Evolutionary conservation across 2,888 invertebrate species (phyloP), one percentile per base, ranked within the genome.

Genomic region (Amphipoea lucens): DNA sequence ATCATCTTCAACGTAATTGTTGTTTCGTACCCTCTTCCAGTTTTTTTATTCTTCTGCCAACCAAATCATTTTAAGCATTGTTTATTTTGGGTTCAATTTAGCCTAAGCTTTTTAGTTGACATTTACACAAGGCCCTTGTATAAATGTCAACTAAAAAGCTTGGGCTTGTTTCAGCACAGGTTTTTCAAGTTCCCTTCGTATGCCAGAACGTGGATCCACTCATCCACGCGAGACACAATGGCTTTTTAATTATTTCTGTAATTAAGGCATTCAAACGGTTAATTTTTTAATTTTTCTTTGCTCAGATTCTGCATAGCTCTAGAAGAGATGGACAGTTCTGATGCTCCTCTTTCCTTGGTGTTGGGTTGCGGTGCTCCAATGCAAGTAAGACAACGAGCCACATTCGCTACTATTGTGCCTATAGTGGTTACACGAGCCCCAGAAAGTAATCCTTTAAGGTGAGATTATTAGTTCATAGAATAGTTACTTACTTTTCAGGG

Each of bases 291-390:
- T 60, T 68, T 92, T 42, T 20, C 9, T 73, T 74, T 51, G 78
- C 57, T 78, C 90, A 97, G 98, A 42, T 98, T 98, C 90, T 98
- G 98, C 91, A 97, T 98, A 78, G 98, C 98, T 4, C 93, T 98
- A 7, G 96, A 98, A 90, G 98, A 98, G 91, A 97, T 98, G 96
- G 97, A 96, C 78, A 96, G 89, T 85, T 93, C 92, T 29, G 96
- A 95, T 87, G 93, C 96, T 5, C 98, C 98, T 45, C 94, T 98
- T 0, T 97, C 98, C 0, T 92, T 98, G 4, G 97, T 98, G 0
- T 93, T 98, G 3, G 98, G 98, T 0, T 97, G 96, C 78, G 95
- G 96, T 3, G 85, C 87, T 1, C 94, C 96, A 0, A 94, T 94
- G 85, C 79, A 90, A 42, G 95, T 97, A 4, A 90, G 96, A 62